A percentile compares a stretch with the other conserved stretches of the same genome.
Conservation (phyloP, 2,888 invertebrate species). For the Drosophila lacicola region DNA sequence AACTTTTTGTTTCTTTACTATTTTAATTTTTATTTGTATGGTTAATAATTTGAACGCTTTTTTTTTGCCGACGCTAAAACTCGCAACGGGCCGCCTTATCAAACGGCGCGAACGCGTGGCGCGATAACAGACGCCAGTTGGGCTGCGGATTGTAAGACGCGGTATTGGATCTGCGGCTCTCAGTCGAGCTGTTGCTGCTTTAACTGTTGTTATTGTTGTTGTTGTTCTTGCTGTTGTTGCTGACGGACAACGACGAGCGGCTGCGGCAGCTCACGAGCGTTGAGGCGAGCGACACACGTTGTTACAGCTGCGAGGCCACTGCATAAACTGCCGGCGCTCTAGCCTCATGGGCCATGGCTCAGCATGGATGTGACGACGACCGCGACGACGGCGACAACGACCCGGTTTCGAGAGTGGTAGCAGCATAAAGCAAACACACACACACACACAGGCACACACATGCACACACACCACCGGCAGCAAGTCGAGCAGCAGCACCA, state of each 20-base stretch:
- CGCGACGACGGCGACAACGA: slow-evolving; percentile 46
- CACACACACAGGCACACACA: neutral
- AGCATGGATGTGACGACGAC: slow-evolving; percentile 53
- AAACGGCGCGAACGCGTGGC: slow-evolving; percentile 63
- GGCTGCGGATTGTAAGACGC: slow-evolving; percentile 19
- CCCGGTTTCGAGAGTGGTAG: slow-evolving; percentile 62
- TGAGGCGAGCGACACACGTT: slow-evolving; percentile 60
- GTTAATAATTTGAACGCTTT: neutral
- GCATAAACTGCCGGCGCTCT: slow-evolving; percentile 75
- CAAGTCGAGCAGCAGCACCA: slow-evolving; percentile 2
- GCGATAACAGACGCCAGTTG: slow-evolving; percentile 56
- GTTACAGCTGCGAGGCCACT: slow-evolving; percentile 79
- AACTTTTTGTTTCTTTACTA: neutral
- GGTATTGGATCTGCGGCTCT: slow-evolving; percentile 1
- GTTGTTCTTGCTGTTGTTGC: slow-evolving; percentile 1
- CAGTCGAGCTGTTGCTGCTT: slow-evolving; percentile 8
- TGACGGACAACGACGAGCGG: slow-evolving; percentile 28
- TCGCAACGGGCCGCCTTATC: slow-evolving; percentile 54
- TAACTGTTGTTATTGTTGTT: neutral
- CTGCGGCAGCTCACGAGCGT: slow-evolving; percentile 43
- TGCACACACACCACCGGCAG: slow-evolving; percentile 3
- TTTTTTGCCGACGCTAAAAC: slow-evolving; percentile 60
- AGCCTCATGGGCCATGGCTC: slow-evolving; percentile 39
- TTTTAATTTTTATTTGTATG: neutral
- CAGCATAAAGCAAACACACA: slow-evolving; percentile 58